Percentiles rank a stretch among this genome's conserved stretches.
phyloP scores from a whole-genome alignment of 2,797 vertebrate species.

The Megaceryle alcyon region DNA sequence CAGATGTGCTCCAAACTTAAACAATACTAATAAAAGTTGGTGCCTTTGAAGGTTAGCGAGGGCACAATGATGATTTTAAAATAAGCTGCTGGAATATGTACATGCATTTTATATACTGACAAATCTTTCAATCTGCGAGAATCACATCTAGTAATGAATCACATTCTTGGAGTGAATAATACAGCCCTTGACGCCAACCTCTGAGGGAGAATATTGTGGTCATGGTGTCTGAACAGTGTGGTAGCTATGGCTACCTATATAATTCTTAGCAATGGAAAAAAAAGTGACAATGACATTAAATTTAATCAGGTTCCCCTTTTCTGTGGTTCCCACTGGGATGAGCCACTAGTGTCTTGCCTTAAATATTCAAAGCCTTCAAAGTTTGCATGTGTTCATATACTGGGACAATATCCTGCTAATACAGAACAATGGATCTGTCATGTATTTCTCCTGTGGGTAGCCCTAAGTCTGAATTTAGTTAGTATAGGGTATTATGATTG shows the following conservation, averaged over 20 bases:
- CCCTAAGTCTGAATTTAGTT: conserved; percentile 75
- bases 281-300: conserved; percentile 98
- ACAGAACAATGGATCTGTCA: conserved; percentile 86
- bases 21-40: background rate
- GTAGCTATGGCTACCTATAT: conserved; percentile 98
- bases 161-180: conserved; percentile 83
- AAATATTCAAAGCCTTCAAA: conserved; percentile 86
- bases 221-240: conserved; percentile 91
- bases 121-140: conserved; percentile 77
- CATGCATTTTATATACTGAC: conserved; percentile 69
- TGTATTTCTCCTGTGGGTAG: conserved; percentile 80
- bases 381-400: conserved; percentile 83
- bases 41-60: background rate
- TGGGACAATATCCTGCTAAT: conserved; percentile 84
- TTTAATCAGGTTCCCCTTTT: conserved; percentile 98
- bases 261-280: conserved; percentile 90
- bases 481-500: conserved; percentile 74
- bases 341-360: conserved; percentile 85
- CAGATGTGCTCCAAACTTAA: background rate
- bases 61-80: background rate
- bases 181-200: conserved; percentile 82
- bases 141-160: conserved; percentile 80
- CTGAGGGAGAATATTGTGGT: conserved; percentile 87
- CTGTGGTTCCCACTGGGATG: conserved; percentile 91
- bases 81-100: conserved; percentile 24